These are phyloP conservation scores for Rotaria magnacalcarata DNA, from an alignment of 2,888 invertebrate species.

Conservation along the genomic window DNA sequence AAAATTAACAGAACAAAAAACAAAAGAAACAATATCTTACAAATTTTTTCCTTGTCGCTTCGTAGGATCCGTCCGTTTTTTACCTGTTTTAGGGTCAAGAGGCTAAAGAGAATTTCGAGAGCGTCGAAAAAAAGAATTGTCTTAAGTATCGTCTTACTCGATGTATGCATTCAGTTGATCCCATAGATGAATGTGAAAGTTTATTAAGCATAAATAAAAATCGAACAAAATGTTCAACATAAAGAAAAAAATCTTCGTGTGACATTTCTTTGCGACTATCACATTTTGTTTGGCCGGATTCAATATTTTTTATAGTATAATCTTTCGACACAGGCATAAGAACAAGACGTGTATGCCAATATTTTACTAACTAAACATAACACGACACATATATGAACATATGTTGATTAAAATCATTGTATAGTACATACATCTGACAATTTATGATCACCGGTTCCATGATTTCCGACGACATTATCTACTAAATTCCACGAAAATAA, in stretches of 20 bases:
- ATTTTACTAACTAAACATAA: conserved; percentile 34
- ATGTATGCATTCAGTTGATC: background rate
- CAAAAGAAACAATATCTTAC: background rate
- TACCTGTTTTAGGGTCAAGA: background rate
- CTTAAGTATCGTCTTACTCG: background rate
- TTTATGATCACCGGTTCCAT: background rate
- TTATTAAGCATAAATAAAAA: conserved; percentile 31
- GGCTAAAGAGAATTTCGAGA: background rate
- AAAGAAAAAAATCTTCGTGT: conserved; percentile 13
- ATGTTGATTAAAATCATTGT: no score
- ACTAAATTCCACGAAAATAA: conserved; percentile 41
- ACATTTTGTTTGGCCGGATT: conserved; percentile 15
- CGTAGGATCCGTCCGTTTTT: background rate
- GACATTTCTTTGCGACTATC: conserved; percentile 31
- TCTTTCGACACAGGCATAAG: conserved; percentile 25
- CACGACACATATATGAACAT: background rate
- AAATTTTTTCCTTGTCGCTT: background rate
- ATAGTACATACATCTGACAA: background rate
- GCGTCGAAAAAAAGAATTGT: no score
- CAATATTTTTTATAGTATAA: background rate
- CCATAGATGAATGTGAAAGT: background rate
- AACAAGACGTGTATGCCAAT: conserved; percentile 43
- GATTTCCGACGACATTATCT: background rate
- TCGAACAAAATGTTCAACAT: conserved; percentile 36
- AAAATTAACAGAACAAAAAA: background rate